Evolutionary conservation across 2,113 vertebrate genomes (phyloP).

Genomic region (Furnarius figulus): DNA sequence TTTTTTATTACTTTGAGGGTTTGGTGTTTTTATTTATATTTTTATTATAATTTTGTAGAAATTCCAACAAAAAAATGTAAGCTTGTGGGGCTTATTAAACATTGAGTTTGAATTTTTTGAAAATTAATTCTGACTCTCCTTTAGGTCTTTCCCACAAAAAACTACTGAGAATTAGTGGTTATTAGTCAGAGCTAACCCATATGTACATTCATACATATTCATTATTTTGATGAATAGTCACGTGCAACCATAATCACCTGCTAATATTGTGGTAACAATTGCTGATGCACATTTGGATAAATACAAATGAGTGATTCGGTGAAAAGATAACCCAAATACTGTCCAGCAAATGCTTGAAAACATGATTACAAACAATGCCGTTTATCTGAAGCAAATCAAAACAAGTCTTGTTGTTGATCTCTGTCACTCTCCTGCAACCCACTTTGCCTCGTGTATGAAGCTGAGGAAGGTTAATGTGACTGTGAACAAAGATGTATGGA

Average conservation of each 20-base stretch:
- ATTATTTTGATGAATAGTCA: background rate
- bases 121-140: background rate
- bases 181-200: background rate
- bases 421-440: background rate
- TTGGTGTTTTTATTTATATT: too few species aligned
- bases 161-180: background rate
- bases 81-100: background rate
- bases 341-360: background rate
- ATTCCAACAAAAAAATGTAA: background rate
- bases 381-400: background rate
- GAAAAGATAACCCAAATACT: background rate
- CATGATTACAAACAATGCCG: background rate
- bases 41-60: background rate
- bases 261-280: background rate
- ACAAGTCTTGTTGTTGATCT: background rate
- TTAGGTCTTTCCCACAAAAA: background rate
- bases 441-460: background rate
- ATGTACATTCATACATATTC: background rate
- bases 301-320: background rate
- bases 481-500: conserved; percentile 19
- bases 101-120: background rate
- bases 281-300: background rate
- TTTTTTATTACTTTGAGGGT: background rate
- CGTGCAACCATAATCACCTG: background rate
- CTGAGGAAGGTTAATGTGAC: background rate